phyloP scores from a whole-genome alignment of 2,113 vertebrate species.

The Neodon shergylaensis region DNA sequence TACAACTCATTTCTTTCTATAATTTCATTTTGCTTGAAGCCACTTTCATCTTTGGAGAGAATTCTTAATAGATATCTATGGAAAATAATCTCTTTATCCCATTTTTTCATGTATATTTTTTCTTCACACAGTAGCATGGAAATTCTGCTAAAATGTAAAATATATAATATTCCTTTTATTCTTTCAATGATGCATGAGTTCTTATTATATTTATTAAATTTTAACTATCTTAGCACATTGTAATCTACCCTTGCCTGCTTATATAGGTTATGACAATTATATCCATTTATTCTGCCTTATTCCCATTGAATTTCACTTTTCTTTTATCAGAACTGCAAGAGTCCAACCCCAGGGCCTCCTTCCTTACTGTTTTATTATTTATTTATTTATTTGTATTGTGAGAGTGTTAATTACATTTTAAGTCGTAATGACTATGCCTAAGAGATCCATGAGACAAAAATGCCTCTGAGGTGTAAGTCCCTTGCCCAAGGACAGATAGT shows the following conservation, averaged over 20 bases:
- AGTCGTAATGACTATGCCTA: too few relatives aligned
- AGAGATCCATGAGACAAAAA: too few relatives aligned
- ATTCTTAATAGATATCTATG: neutral
- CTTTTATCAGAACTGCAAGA: neutral
- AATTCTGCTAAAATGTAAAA: neutral
- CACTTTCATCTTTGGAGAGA: neutral
- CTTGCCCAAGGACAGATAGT: too few relatives aligned
- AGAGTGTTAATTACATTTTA: too few relatives aligned
- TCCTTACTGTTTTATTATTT: neutral
- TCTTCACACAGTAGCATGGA: constrained; percentile 1
- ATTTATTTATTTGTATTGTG: too few relatives aligned
- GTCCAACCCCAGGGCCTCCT: neutral
- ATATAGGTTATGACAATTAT: neutral
- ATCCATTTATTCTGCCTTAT: neutral
- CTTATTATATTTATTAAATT: neutral
- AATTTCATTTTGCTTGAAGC: neutral
- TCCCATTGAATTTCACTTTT: neutral
- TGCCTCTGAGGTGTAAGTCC: too few relatives aligned
- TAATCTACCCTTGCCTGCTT: neutral
- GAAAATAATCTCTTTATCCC: neutral
- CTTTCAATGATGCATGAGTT: neutral
- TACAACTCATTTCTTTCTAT: neutral
- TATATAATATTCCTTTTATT: neutral
- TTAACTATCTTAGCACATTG: neutral
- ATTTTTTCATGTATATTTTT: neutral